Evolutionary conservation across 2,113 vertebrate species (phyloP).

Genomic region (Phainopepla nitens): DNA sequence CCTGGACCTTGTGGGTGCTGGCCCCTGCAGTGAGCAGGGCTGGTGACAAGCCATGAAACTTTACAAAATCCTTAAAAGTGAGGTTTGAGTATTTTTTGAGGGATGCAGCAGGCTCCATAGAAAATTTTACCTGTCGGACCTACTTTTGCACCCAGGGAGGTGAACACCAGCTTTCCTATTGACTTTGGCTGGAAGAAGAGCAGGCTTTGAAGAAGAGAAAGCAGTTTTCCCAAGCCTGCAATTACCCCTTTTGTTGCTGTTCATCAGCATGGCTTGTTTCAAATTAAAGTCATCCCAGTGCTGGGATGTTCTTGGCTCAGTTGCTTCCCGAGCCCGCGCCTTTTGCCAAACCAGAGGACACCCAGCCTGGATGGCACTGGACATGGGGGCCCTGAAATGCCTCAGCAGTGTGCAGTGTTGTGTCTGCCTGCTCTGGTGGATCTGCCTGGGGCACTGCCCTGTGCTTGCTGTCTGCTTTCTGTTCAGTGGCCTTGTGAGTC

Average conservation of each 20-base stretch:
- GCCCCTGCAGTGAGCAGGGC: neutral
- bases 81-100: neutral
- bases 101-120: neutral
- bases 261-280: neutral
- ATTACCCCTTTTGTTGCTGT: conserved; percentile 6
- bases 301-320: neutral
- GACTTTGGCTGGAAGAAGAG: neutral
- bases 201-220: neutral
- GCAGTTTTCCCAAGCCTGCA: neutral
- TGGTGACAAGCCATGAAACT: neutral
- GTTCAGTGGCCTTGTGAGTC: fast-evolving
- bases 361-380: neutral
- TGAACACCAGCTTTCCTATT: neutral
- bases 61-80: neutral
- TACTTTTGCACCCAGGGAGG: neutral
- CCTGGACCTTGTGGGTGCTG: neutral
- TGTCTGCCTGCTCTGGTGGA: neutral
- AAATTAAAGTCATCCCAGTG: neutral
- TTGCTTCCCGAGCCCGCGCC: fast-evolving
- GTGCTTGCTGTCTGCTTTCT: neutral
- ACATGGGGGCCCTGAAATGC: neutral
- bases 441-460: neutral
- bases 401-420: neutral
- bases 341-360: neutral
- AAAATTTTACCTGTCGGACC: neutral